A percentile compares a stretch with the other conserved stretches of the same genome.
These are phyloP conservation scores for Eilema sororculum DNA, from an alignment of 2,888 invertebrate species.

Conservation along the genomic window DNA sequence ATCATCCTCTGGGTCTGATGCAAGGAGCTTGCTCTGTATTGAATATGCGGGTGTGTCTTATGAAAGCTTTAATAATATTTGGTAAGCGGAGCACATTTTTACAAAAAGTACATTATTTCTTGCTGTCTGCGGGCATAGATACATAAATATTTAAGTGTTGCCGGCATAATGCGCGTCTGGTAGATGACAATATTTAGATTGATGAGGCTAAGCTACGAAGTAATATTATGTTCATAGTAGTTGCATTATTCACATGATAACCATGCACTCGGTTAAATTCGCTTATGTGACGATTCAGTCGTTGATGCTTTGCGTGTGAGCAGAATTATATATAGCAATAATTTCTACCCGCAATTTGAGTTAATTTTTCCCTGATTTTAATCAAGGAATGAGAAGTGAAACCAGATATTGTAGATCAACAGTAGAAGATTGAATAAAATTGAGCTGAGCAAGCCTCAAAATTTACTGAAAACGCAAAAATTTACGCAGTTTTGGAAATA, in stretches of 20 bases:
- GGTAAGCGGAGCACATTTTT: not conserved
- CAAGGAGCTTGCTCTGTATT: not conserved
- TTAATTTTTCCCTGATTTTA: not conserved
- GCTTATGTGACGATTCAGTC: conserved; percentile 52
- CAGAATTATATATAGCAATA: not conserved
- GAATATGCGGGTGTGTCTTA: not conserved
- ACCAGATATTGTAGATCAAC: not conserved
- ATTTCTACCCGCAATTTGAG: not conserved
- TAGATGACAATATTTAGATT: not conserved
- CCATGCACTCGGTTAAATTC: conserved; percentile 42
- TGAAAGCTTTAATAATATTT: not conserved
- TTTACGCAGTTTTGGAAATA: not conserved
- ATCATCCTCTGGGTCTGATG: not conserved
- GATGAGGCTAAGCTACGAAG: not conserved
- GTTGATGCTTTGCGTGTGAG: not conserved
- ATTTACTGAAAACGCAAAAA: not conserved
- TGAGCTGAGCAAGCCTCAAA: not conserved
- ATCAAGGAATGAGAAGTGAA: not conserved
- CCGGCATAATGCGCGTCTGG: not conserved
- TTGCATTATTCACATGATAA: conserved; percentile 45
- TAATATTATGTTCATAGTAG: conserved; percentile 9
- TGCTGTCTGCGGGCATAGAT: not conserved
- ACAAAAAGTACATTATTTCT: not conserved
- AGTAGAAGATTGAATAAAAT: not conserved
- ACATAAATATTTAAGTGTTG: not conserved